These are phyloP conservation scores for Ceratotherium simum DNA, from an alignment of 2,113 vertebrate genomes.

Conservation along the genomic window DNA sequence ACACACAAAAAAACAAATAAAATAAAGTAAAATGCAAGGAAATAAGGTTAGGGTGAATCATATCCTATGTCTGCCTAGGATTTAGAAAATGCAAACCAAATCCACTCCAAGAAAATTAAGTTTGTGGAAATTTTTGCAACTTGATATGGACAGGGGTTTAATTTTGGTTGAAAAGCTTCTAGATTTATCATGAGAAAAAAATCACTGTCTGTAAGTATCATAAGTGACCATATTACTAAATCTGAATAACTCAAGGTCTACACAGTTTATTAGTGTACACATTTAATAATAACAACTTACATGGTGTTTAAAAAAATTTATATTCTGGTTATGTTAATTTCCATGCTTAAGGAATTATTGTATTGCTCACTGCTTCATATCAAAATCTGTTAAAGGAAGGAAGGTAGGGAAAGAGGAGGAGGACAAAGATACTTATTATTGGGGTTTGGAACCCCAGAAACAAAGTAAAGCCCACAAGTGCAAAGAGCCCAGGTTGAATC, in stretches of 20 bases:
- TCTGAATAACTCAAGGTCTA: background rate
- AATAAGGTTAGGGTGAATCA: background rate
- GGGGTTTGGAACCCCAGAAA: background rate
- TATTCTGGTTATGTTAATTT: slow-evolving; percentile 10
- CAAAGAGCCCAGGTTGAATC: background rate
- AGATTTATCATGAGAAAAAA: background rate
- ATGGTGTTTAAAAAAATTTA: background rate
- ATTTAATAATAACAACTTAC: background rate
- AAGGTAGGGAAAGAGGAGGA: background rate
- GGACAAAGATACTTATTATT: background rate
- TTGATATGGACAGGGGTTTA: background rate
- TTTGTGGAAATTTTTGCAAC: slow-evolving; percentile 42
- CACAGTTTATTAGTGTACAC: background rate
- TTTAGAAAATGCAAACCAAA: slow-evolving; percentile 43
- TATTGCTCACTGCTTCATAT: background rate
- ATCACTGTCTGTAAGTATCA: background rate
- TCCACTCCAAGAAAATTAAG: slow-evolving; percentile 4
- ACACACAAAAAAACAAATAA: background rate
- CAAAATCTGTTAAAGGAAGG: background rate
- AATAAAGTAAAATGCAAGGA: slow-evolving; percentile 26
- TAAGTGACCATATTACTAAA: background rate
- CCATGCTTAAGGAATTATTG: background rate
- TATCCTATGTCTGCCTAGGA: background rate
- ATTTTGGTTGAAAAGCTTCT: slow-evolving; percentile 21
- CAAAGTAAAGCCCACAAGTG: background rate